Percentiles rank a stretch among this genome's conserved stretches.
phyloP scores from a whole-genome alignment of 2,888 invertebrate species.

The Andrena fulva region DNA sequence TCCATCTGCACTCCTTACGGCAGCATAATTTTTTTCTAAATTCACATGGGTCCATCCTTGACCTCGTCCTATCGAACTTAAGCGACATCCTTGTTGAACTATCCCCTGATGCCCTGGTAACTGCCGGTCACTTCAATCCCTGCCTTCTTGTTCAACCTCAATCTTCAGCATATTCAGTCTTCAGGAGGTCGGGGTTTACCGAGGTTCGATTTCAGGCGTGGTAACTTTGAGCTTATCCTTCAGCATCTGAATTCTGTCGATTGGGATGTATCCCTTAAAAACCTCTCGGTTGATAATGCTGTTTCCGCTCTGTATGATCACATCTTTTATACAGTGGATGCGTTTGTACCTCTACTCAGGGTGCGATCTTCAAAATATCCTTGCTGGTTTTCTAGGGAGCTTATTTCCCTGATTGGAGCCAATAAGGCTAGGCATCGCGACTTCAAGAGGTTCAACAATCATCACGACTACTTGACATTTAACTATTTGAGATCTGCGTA shows the following conservation, averaged over 20 bases:
- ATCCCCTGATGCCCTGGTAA: no score
- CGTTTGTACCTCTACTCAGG: not conserved
- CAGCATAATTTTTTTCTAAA: no score
- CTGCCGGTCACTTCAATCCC: no score
- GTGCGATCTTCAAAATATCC: not conserved
- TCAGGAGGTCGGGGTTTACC: not conserved
- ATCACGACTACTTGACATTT: not conserved
- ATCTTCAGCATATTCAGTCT: no score
- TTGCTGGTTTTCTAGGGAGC: not conserved
- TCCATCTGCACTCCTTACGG: no score
- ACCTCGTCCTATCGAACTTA: no score
- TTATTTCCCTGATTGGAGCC: not conserved
- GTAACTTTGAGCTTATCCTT: not conserved
- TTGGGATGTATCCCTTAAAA: not conserved
- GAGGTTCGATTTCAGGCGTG: not conserved
- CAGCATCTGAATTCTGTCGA: not conserved
- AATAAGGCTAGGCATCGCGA: not conserved
- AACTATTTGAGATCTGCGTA: not conserved
- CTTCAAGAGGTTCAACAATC: not conserved
- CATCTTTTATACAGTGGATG: not conserved
- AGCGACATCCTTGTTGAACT: no score
- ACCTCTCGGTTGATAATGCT: not conserved
- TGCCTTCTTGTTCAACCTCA: no score
- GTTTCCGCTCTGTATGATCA: not conserved
- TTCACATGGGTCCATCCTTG: no score